Evolutionary conservation across 30 jellyfish, hydroid and myxozoan species (phyloP), one percentile per base, ranked within the genome.

Genomic region (Chrysaora quinquecirrha): DNA sequence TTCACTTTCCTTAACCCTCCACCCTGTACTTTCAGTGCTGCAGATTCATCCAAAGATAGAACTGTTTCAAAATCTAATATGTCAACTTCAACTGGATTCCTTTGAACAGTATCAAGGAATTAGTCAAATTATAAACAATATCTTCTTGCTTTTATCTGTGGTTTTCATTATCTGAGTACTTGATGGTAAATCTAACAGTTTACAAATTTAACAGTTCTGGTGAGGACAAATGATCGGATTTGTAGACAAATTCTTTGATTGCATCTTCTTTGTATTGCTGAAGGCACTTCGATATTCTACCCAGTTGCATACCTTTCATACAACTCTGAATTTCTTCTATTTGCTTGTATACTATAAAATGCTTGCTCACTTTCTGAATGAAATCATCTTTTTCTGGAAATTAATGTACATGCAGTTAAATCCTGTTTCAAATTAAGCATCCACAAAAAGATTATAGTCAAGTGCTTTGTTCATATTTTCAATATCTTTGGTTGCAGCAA

Each of bases 281-380:
- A 29, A 67, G 80, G 29, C 47, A 24, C 1, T 67, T 30, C 49
- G 32, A 34, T 27, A 67, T 67, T 20, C 80, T 64, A 29, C 80
- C 80, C 80, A 67, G 62, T 67, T 67, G 62, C 80, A 67, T 29
- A 34, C 80, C 64, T 33, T 25, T 67, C 80, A 29, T 67, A 64
- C 80, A 67, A 34, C 80, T 67, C 49, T 67, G 80, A 20, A 67
- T 67, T 67, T 67, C 80, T 33, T 67, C 80, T 12, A 67, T 24
- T 67, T 67, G 80, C 62, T 67, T 67, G 6, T 24, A 29, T 67
- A 67, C 32, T 29, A 67, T 32, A 67, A 29, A 67, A 67, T 67
- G 62, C 30, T 67, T 67, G 32, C 62, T 2, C 19, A 52, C 25
- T 2, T 52, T 52, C 68, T 52, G 68, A 52, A 52, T 52, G 19